Percentiles rank a stretch among this genome's conserved stretches.
Conservation (phyloP, 2,797 vertebrate species). For the Rhinella marina region DNA sequence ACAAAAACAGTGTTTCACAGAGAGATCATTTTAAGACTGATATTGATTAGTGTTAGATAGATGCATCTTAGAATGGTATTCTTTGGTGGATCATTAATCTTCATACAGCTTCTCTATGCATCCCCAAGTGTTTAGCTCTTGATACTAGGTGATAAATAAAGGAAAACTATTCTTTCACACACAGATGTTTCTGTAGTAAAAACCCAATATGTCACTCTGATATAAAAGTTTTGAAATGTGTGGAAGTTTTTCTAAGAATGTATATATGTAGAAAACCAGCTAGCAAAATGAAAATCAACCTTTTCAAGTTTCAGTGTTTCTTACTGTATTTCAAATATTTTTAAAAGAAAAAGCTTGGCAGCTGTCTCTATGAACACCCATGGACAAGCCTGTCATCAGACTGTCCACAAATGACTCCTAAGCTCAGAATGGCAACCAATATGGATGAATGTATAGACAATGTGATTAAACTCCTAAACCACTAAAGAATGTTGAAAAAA, state of each 20-base stretch:
- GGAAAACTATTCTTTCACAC: conserved; percentile 49
- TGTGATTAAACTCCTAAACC: too few relatives aligned
- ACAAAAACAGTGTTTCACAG: conserved; percentile 61
- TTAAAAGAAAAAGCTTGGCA: background rate
- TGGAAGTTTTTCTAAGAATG: background rate
- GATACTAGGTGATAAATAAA: conserved; percentile 65
- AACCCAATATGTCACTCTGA: conserved; percentile 6
- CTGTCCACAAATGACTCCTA: too few relatives aligned
- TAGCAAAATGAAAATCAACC: background rate
- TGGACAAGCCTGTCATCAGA: too few relatives aligned
- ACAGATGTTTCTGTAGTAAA: conserved; percentile 57
- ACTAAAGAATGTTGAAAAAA: too few relatives aligned
- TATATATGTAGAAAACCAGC: background rate
- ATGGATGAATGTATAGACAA: too few relatives aligned
- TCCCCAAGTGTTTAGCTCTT: conserved; percentile 66
- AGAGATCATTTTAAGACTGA: conserved; percentile 69
- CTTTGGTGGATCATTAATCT: conserved; percentile 73
- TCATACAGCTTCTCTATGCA: conserved; percentile 66
- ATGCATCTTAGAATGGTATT: conserved; percentile 71
- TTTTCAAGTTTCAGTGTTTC: background rate
- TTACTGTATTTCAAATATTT: background rate
- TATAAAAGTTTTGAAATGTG: conserved; percentile 12
- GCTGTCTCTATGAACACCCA: too few relatives aligned
- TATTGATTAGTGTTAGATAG: conserved; percentile 75
- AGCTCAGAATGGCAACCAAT: too few relatives aligned